Conservation (phyloP, 1,140 invertebrate genomes). For the Calycopis cecrops region DNA sequence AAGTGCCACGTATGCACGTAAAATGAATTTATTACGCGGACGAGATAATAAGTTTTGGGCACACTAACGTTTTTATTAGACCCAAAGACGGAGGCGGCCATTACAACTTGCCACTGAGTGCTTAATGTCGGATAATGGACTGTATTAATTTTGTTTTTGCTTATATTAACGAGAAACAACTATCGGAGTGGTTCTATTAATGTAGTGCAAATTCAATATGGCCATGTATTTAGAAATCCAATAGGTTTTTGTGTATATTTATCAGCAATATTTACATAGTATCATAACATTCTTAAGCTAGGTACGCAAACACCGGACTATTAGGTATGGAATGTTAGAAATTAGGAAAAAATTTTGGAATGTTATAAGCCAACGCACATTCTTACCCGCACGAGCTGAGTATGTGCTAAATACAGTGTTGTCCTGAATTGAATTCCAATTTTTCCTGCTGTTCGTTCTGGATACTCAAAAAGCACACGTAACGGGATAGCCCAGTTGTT, state of each 20-base stretch:
- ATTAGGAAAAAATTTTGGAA: no score
- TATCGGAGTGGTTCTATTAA: not conserved
- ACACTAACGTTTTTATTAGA: slow-evolving; percentile 46
- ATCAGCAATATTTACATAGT: not conserved
- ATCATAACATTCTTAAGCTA: not conserved
- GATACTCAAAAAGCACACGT: no score
- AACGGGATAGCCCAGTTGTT: no score
- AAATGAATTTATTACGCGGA: slow-evolving; percentile 25
- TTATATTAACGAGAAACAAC: not conserved
- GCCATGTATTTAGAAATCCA: not conserved
- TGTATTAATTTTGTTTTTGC: slow-evolving; percentile 50
- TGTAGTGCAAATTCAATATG: not conserved
- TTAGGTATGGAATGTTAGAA: not conserved
- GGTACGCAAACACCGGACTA: not conserved
- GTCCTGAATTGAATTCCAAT: no score
- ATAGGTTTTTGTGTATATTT: not conserved
- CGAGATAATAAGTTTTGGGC: slow-evolving; percentile 33
- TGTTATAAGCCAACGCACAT: no score
- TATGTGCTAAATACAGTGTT: no score
- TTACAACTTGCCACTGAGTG: slow-evolving; percentile 47
- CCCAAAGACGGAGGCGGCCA: slow-evolving; percentile 32
- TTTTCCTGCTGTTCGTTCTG: no score
- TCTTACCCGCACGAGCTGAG: no score
- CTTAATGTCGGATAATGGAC: slow-evolving; percentile 56
- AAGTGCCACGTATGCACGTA: slow-evolving; percentile 3